Evolutionary conservation across 1,140 invertebrate species (phyloP), one percentile per base, ranked within the genome.

Genomic region (Cotesia vestalis): DNA sequence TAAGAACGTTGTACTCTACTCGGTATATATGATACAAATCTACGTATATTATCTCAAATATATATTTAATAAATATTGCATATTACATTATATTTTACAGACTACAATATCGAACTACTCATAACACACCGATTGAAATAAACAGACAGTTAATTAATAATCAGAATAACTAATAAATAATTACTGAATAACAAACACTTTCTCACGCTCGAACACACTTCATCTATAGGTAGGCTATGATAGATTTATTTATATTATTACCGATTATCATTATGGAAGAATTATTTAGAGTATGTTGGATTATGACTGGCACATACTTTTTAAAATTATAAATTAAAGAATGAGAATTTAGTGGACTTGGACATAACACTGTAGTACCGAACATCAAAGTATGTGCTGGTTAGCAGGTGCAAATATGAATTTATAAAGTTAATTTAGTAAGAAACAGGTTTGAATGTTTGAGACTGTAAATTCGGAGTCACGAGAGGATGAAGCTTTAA

Each of bases 401-500:
- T 66, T 61, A 63, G 53, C 66, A 36, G 63, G 59, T 67, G 51
- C 66, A 60, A 71, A 66, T 57, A 71, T 67, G 46, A 73, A 20
- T 34, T 62, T 67, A 20, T 66, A 78, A 76, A 76, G 81, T 75
- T 69, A 76, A 74, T 74, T 75, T 79, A 78, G 76, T 66, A 79
- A 77, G 81, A 75, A 78, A 61, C 74, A 75, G 71, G 35, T 71
- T 67, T 71, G 66, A 62, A 70, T 70, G 61, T 59, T 63, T 17
- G 55, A 51, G 46, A 78, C 75, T 76, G 78, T 76, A 80, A 80
- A 78, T 75, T 75, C 66, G 74, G 74, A 75, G 71, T 76, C 75
- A 83, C 83, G 79, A 78, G 83, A 84, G 80, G 77, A 82, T 75
- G 83, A 86, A 86, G 86, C 86, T 87, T 87, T 87, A 87, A 86